Base-by-base conservation (phyloP, 2,888 invertebrate species). In the Hartigia nigra region DNA sequence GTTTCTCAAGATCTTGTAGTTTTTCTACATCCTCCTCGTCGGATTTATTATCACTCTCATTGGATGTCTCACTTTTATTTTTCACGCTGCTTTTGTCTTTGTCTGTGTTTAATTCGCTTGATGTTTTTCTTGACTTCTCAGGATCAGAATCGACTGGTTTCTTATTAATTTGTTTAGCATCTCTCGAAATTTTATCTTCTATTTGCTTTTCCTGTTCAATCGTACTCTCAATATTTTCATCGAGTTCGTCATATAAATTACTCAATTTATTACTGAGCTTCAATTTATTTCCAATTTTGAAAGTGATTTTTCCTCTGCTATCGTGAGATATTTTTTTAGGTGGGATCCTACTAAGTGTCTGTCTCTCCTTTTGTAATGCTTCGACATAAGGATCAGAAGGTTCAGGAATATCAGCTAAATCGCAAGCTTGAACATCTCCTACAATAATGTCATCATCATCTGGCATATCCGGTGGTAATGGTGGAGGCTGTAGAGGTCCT, bases 221-320 rank as follows among this genome's bases (percentile, higher is more conserved):
- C 23, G 87, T 85, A 35, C 81, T 84, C 74, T 88, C 86, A 37
- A 86, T 82, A 74, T 82, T 84, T 39, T 90, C 89, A 55, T 90
- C 89, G 2, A 88, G 80, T 75, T 89, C 90, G 74, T 91, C 90
- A 34, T 91, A 90, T 3, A 91, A 78, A 69, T 86, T 88, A 72
- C 87, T 88, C 31, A 91, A 77, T 74, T 89, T 91, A 74, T 90
- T 91, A 79, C 89, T 91, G 0, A 91, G 78, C 55, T 87, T 88
- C 69, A 89, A 84, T 75, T 89, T 88, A 74, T 88, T 89, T 0
- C 90, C 90, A 32, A 91, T 90, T 32, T 90, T 92, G 74, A 91
- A 92, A 0, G 89, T 91, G 12, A 91, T 92, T 77, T 91, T 91
- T 0, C 90, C 91, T 12, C 91, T 84, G 0, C 88, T 82, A 69